A percentile compares a stretch with the other conserved stretches of the same genome.
phyloP scores from a whole-genome alignment of 2,797 vertebrate species.

The Otolemur crassicaudatus region DNA sequence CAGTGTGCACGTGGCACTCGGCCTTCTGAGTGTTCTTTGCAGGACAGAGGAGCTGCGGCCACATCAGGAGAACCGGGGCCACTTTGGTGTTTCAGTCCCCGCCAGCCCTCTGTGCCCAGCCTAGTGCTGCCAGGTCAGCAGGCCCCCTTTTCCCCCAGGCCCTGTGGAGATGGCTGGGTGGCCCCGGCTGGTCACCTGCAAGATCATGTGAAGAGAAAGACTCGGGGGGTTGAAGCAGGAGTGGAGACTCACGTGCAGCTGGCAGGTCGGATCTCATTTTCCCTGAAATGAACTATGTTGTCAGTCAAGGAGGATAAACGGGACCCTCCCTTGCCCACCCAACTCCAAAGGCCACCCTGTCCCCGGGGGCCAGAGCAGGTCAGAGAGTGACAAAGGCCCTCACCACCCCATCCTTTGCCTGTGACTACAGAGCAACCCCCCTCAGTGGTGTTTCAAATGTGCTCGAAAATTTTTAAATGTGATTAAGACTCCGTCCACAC shows the following conservation, averaged over 20 bases:
- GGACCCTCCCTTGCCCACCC: fast-evolving
- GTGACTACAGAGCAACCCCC: not conserved
- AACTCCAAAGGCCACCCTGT: not conserved
- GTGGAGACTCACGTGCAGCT: fast-evolving
- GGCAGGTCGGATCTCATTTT: fast-evolving
- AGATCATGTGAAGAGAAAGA: not conserved
- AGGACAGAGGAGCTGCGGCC: not conserved
- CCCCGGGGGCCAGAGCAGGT: fast-evolving
- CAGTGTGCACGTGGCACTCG: fast-evolving
- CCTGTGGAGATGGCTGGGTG: fast-evolving
- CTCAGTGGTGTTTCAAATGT: too few species aligned
- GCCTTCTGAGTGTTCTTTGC: not conserved
- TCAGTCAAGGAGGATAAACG: fast-evolving
- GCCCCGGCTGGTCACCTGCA: fast-evolving
- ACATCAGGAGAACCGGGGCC: not conserved
- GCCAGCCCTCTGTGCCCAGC: fast-evolving
- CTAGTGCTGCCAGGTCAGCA: too few species aligned
- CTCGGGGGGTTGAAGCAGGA: fast-evolving
- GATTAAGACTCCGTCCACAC: not conserved
- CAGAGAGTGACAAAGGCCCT: not conserved
- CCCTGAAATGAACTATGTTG: not conserved
- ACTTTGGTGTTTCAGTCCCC: fast-evolving
- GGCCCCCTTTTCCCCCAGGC: not conserved
- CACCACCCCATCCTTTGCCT: fast-evolving
- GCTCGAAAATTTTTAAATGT: not conserved